These are phyloP conservation scores for Tricholaema leucomelas DNA, from an alignment of 2,113 vertebrate genomes.

Conservation along the genomic window DNA sequence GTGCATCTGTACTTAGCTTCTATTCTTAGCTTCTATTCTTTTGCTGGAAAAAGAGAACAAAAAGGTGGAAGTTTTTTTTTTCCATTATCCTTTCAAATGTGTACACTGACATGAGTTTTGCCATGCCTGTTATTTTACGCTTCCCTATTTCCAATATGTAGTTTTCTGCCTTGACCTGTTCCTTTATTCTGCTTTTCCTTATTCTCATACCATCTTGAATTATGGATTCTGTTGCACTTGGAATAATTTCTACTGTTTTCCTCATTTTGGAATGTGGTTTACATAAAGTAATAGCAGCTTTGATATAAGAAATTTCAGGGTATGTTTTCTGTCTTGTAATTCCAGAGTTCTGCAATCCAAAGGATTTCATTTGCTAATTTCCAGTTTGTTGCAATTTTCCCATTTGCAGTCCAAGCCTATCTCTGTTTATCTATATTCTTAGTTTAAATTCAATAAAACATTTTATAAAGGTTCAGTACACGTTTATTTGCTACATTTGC, in stretches of 20 bases:
- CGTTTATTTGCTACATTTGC: background rate
- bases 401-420: background rate
- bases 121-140: fast-evolving
- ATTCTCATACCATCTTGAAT: background rate
- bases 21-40: fast-evolving
- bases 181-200: background rate
- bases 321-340: background rate
- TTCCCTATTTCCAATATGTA: background rate
- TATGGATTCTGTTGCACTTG: background rate
- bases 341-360: background rate
- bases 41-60: background rate
- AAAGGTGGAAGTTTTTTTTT: background rate
- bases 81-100: background rate
- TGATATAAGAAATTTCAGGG: background rate
- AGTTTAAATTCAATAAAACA: background rate
- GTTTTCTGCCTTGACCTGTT: background rate
- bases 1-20: background rate
- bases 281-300: background rate
- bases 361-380: background rate
- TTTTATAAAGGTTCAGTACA: background rate
- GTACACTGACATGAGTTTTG: fast-evolving
- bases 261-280: background rate
- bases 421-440: background rate
- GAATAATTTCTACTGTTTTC: background rate
- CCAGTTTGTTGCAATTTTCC: background rate